These are phyloP conservation scores for Nesidiocoris tenuis DNA, from an alignment of 2,888 invertebrate genomes.

Conservation along the genomic window DNA sequence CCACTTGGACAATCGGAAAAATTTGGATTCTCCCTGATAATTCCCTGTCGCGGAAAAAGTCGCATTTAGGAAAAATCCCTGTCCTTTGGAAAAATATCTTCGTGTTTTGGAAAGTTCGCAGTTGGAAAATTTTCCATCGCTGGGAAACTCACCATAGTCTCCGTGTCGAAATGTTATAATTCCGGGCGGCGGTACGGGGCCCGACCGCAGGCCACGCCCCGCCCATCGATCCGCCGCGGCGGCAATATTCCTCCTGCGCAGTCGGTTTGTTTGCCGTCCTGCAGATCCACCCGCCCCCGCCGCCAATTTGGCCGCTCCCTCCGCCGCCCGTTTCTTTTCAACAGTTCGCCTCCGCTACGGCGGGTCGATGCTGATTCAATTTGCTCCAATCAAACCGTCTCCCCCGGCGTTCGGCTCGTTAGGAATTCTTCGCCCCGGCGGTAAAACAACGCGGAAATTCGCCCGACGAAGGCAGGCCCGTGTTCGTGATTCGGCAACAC, in stretches of 20 bases:
- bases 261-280: neutral
- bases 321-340: neutral
- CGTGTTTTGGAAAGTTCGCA: no score
- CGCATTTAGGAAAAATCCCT: no score
- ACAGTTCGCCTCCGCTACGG: neutral
- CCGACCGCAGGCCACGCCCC: neutral
- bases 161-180: no score
- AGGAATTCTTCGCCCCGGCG: neutral
- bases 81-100: no score
- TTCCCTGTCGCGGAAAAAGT: no score
- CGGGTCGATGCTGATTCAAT: constrained; percentile 40
- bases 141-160: no score
- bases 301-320: neutral
- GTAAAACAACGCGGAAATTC: constrained; percentile 10
- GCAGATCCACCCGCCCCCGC: neutral
- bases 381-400: constrained; percentile 31
- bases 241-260: neutral
- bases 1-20: no score
- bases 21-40: no score
- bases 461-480: neutral
- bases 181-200: no score
- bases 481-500: neutral
- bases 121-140: no score
- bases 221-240: neutral
- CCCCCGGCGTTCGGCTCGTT: neutral